Base-by-base conservation (phyloP, 2,797 vertebrate genomes). In the Eospalax fontanierii region DNA sequence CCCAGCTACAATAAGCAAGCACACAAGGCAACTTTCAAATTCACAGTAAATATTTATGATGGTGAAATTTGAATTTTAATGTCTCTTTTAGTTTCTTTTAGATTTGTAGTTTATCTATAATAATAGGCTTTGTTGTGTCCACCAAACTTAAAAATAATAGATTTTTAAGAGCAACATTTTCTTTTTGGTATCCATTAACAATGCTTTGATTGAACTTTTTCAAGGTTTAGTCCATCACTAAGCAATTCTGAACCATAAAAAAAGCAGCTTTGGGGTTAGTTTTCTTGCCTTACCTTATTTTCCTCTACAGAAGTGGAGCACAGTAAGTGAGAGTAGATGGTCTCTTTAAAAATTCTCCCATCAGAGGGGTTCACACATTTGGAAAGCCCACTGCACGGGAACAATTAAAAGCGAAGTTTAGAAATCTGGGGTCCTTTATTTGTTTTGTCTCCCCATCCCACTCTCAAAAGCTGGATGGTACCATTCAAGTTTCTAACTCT, bases 281-380 rank as follows among this genome's bases (percentile, higher is more conserved):
- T 38, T 54, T 78, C 76, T 59, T 66, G 38, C 70, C 96, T 98
- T 98, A 99, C 98, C 98, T 98, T 97, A 82, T 97, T 97, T 96
- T 98, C 97, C 82, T 96, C 96, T 86, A 97, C 95, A 92, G 22
- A 95, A 82, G 98, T 98, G 88, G 98, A 98, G 97, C 98, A 98
- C 81, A 99, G 98, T 83, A 99, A 97, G 89, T 98, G 97, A 95
- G 99, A 98, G 94, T 97, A 97, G 95, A 98, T 89, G 54, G 98
- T 98, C 98, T 98, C 98, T 95, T 98, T 99, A 86, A 98, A 97
- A 66, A 94, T 91, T 96, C 98, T 97, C 95, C 98, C 98, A 88
- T 98, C 98, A 68, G 96, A 95, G 88, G 98, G 98, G 92, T 96
- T 96, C 65, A 95, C 71, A 87, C 97, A 98, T 97, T 98, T 98